Evolutionary conservation across 2,797 vertebrate species (phyloP).

Genomic region (Ptychadena robeensis): DNA sequence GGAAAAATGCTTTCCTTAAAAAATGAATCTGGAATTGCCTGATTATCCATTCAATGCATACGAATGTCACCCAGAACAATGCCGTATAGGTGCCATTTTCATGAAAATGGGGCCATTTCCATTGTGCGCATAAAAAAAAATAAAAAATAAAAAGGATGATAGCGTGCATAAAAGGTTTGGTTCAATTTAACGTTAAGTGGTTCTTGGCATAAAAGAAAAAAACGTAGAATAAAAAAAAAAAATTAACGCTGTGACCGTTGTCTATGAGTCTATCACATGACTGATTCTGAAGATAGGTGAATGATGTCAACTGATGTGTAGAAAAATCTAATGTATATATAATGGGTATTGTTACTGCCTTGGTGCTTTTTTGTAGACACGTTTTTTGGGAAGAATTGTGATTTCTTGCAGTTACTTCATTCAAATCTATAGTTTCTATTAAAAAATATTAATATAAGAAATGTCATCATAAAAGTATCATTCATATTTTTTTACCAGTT

Average conservation of each 20-base stretch:
- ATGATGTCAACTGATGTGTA: no score
- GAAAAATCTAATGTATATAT: no score
- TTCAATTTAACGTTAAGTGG: neutral
- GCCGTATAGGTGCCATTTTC: slow-evolving; percentile 40
- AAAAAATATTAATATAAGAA: no score
- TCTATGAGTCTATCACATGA: no score
- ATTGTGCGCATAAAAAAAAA: neutral
- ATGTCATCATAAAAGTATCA: no score
- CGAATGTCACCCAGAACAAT: slow-evolving; percentile 62
- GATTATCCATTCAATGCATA: slow-evolving; percentile 44
- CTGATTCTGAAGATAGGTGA: no score
- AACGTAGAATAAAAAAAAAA: neutral
- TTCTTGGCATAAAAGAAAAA: neutral
- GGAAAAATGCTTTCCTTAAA: slow-evolving; percentile 55
- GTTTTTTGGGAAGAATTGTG: no score
- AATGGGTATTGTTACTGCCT: no score
- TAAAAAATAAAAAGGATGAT: slow-evolving; percentile 10
- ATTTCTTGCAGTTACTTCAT: no score
- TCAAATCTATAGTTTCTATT: no score
- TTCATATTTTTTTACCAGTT: no score
- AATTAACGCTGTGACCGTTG: neutral
- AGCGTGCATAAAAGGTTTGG: neutral
- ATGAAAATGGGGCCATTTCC: slow-evolving; percentile 9
- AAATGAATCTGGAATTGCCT: slow-evolving; percentile 52
- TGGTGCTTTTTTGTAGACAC: no score